Base-by-base conservation (phyloP, 2,797 vertebrate genomes). In the Kryptolebias ocellatus region DNA sequence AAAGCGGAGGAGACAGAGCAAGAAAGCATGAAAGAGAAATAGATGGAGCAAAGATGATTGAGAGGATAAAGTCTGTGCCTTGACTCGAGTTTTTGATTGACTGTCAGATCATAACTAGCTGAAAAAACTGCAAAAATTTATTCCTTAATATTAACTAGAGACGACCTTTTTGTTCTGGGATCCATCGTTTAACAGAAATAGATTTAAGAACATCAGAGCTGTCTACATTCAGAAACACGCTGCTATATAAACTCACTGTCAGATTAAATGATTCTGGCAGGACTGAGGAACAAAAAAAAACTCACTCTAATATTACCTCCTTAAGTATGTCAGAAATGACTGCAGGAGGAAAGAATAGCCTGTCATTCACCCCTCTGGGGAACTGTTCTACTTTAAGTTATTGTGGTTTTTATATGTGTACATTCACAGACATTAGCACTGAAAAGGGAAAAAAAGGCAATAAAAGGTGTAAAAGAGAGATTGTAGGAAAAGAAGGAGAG, bases 331-430 rank as follows among this genome's bases (percentile, higher is more conserved):
- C 89, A 85, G 83, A 85, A 90, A 89, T 88, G 88, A 87, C 66
- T 80, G 89, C 86, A 81, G 68, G 62, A 88, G 74, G 80, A 76
- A 76, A 85, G 80, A 91, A 90, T 89, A 89, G 88, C 83, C 87
- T 80, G 83, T 88, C 85, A 87, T 64, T 79, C 71, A 69, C 28
- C 64, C 78, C 91, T 79, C 90, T 58, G 42, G 89, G 89, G 91
- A 92, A 72, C 86, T 91, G 90, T 80, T 91, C 92, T 70, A 91
- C 87, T 91, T 65, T 67, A 78, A 82, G 28, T 64, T 86, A 73
- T 79, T 72, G 67, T 83, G 70, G 81, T 87, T 46, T 83, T 77
- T 74, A 81, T 79, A 70, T 74, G 60, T 65, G 61, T 58, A 53
- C 29, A 18, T 57, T 82, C 58, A 64, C n/a, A 69, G 37, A 64